Evolutionary conservation across 1,140 invertebrate species (phyloP).

Genomic region (Medauroidea extradentata): DNA sequence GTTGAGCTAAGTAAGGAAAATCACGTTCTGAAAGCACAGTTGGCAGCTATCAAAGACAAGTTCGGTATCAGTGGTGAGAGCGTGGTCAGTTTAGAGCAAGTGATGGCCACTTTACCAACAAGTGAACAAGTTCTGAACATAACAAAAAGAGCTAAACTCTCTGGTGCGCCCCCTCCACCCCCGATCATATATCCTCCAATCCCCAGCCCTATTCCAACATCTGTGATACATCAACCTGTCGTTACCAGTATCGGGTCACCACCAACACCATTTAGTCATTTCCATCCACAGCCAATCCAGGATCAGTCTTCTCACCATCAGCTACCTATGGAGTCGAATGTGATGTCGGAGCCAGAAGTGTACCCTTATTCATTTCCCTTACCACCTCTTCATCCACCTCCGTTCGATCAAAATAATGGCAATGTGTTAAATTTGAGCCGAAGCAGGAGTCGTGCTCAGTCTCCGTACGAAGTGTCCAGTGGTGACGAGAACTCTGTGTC

Average conservation of each 20-base stretch:
- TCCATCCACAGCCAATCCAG: constrained; percentile 45
- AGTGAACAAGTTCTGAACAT: constrained; percentile 77
- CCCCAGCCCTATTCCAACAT: constrained; percentile 60
- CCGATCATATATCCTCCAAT: constrained; percentile 51
- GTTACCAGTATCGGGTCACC: constrained; percentile 26
- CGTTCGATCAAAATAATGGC: constrained; percentile 24
- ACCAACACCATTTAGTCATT: neutral
- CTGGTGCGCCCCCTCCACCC: constrained; percentile 27
- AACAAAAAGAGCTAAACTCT: constrained; percentile 72
- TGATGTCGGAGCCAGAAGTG: constrained; percentile 19
- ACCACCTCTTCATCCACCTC: constrained; percentile 31
- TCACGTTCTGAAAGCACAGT: constrained; percentile 84
- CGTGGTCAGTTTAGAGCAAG: constrained; percentile 81
- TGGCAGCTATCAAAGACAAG: constrained; percentile 89
- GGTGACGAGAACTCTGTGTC: constrained; percentile 56
- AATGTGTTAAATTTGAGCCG: constrained; percentile 36
- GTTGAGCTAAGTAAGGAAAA: constrained; percentile 94
- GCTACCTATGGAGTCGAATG: constrained; percentile 6
- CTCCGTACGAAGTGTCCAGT: constrained; percentile 64
- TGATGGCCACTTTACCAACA: constrained; percentile 74
- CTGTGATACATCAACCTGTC: constrained; percentile 60
- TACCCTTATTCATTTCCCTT: constrained; percentile 24
- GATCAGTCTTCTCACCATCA: constrained; percentile 46
- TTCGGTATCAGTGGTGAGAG: constrained; percentile 85
- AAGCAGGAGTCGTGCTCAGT: constrained; percentile 47